These are phyloP conservation scores for Todiramphus saurophagus DNA, from an alignment of 2,113 vertebrate genomes.

Conservation along the genomic window DNA sequence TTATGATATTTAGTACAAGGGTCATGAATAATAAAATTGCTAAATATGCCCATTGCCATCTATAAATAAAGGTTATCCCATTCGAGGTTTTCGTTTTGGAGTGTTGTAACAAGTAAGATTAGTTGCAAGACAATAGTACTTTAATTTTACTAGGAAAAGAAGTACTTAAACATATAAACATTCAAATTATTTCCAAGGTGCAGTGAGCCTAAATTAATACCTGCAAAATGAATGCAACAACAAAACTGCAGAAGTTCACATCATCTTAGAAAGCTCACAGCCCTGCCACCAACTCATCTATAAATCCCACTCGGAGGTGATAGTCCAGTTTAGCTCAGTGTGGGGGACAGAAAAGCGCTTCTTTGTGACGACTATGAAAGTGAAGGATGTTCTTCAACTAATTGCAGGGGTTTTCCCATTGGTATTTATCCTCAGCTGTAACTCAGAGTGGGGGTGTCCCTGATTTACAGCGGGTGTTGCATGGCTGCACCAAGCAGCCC, in stretches of 20 bases:
- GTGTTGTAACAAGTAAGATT: conserved; percentile 73
- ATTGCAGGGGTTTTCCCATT: background rate
- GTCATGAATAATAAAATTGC: conserved; percentile 84
- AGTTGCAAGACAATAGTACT: conserved; percentile 78
- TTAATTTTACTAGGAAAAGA: conserved; percentile 83
- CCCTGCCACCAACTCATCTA: background rate
- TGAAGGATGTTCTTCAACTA: background rate
- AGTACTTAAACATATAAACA: conserved; percentile 81
- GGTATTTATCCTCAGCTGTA: background rate
- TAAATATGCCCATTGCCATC: conserved; percentile 80
- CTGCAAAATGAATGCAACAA: conserved; percentile 23
- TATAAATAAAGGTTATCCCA: conserved; percentile 82
- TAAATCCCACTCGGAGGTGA: accelerated
- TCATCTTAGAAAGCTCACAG: conserved; percentile 24
- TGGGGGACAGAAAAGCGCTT: background rate
- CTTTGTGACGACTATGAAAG: accelerated
- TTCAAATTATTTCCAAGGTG: conserved; percentile 68
- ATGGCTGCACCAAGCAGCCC: background rate
- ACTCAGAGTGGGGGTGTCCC: background rate
- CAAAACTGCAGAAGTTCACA: conserved; percentile 9
- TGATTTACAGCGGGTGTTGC: background rate
- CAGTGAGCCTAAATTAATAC: conserved; percentile 40
- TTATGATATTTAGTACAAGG: conserved; percentile 79
- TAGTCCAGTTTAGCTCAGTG: background rate
- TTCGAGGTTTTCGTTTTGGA: conserved; percentile 67